These are phyloP conservation scores for Larimichthys crocea DNA, from an alignment of 2,113 vertebrate genomes.

Conservation along the genomic window DNA sequence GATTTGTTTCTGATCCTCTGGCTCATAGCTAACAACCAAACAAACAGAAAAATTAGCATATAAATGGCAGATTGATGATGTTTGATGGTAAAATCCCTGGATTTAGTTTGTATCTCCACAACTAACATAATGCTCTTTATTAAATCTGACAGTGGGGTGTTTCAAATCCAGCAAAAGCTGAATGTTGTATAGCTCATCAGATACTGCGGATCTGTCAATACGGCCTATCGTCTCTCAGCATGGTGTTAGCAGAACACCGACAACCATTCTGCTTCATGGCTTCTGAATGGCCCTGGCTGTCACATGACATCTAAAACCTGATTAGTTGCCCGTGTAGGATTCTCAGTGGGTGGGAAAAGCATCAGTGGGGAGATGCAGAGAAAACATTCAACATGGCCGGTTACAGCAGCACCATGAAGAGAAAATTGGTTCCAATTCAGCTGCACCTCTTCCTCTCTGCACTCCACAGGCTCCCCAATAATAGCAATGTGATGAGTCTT, in stretches of 20 bases:
- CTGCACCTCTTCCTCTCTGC: neutral
- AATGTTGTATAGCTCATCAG: neutral
- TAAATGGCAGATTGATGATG: conserved; percentile 27
- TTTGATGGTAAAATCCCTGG: conserved; percentile 6
- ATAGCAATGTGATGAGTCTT: neutral
- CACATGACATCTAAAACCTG: neutral
- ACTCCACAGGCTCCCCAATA: neutral
- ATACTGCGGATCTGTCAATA: conserved; percentile 15
- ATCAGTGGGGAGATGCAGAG: no score
- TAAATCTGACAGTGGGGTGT: conserved; percentile 38
- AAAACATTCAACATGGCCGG: neutral
- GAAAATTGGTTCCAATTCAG: neutral
- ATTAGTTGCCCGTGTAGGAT: neutral
- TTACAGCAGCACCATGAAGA: neutral
- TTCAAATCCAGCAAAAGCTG: conserved; percentile 15
- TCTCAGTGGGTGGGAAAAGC: neutral
- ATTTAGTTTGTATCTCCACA: conserved; percentile 3
- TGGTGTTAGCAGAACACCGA: neutral
- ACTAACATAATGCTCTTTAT: conserved; percentile 27
- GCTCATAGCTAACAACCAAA: neutral
- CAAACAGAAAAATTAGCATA: conserved; percentile 32
- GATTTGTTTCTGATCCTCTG: neutral
- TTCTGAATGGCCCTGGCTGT: neutral
- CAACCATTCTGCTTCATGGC: neutral
- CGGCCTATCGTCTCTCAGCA: neutral